Evolutionary conservation across 1,140 invertebrate genomes (phyloP).

Genomic region (Polypedilum vanderplanki): DNA sequence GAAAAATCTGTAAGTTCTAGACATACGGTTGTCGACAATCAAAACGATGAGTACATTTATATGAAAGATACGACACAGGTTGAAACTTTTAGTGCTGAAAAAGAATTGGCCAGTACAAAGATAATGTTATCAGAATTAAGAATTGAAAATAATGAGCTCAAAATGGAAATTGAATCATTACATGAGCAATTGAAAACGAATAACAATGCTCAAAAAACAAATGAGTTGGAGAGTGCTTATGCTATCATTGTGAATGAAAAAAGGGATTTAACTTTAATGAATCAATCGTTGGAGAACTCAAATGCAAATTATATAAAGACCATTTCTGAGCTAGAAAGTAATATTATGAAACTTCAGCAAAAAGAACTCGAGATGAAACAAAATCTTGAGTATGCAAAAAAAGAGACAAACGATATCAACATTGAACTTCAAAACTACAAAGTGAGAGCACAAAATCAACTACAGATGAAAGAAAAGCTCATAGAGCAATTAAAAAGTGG

Average conservation of each 20-base stretch:
- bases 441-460: conserved; percentile 60
- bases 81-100: conserved; percentile 33
- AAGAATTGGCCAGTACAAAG: conserved; percentile 39
- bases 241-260: conserved; percentile 44
- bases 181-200: conserved; percentile 35
- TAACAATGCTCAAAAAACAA: conserved; percentile 32
- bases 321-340: conserved; percentile 42
- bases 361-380: conserved; percentile 45
- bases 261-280: conserved; percentile 40
- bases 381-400: conserved; percentile 50
- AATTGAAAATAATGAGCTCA: conserved; percentile 38
- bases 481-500: conserved; percentile 53
- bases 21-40: conserved; percentile 32
- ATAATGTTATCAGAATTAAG: conserved; percentile 39
- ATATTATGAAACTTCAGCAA: conserved; percentile 45
- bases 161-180: conserved; percentile 35
- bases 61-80: conserved; percentile 29
- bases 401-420: conserved; percentile 51
- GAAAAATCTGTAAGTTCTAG: background rate
- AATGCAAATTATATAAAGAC: conserved; percentile 39
- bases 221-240: conserved; percentile 40
- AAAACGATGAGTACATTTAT: conserved; percentile 33
- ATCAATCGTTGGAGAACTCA: conserved; percentile 32
- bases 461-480: conserved; percentile 70
- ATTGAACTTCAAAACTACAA: conserved; percentile 64